Conservation (phyloP, 2,888 invertebrate genomes). For the Apamea epomidion region DNA sequence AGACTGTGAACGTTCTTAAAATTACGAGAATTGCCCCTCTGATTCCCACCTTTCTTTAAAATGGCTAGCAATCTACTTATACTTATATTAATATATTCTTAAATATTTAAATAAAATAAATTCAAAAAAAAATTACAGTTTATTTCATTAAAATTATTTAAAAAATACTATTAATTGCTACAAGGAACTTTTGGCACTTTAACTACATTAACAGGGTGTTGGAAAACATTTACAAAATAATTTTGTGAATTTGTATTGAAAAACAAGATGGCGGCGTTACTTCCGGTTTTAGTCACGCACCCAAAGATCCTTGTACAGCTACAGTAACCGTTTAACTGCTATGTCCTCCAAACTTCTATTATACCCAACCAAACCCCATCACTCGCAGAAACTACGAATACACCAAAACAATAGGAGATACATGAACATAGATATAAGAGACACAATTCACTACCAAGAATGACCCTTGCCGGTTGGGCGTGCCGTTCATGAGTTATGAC, state of each 20-base stretch:
- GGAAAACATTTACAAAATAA: background rate
- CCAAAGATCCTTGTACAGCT: background rate
- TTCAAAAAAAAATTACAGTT: too few relatives aligned
- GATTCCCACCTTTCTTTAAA: background rate
- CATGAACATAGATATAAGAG: constrained; percentile 27
- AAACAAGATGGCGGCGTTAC: background rate
- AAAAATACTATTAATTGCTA: background rate
- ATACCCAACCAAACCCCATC: constrained; percentile 11
- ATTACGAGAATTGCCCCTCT: too few relatives aligned
- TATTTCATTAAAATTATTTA: background rate
- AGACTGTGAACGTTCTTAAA: too few relatives aligned
- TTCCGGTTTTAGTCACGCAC: background rate
- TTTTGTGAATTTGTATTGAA: background rate
- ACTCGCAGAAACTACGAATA: constrained; percentile 27
- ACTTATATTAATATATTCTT: too few relatives aligned
- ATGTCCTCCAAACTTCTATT: background rate
- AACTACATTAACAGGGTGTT: background rate
- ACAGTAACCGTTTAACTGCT: background rate
- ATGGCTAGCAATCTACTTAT: background rate
- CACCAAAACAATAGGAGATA: constrained; percentile 36
- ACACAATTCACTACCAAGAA: constrained; percentile 40
- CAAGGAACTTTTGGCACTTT: background rate
- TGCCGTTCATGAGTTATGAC: constrained; percentile 63
- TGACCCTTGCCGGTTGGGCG: constrained; percentile 63
- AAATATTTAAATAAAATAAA: background rate